Percentiles rank a stretch among this genome's conserved stretches.
phyloP scores from a whole-genome alignment of 2,888 invertebrate genomes.

The Julus scandinavius region DNA sequence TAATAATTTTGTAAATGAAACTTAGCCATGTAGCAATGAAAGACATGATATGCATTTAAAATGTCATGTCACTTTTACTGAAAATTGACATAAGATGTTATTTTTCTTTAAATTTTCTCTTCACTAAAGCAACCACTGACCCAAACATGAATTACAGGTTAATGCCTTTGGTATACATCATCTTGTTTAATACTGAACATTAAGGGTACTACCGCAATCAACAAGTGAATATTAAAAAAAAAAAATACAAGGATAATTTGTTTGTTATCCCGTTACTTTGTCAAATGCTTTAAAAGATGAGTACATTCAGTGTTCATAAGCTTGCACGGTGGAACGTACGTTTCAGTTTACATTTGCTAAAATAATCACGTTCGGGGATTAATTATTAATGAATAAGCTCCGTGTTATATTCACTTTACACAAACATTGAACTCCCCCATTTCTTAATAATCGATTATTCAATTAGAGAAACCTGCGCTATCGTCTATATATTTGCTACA shows the following conservation, averaged over 20 bases:
- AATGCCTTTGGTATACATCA: too few species aligned
- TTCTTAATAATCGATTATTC: constrained; percentile 34
- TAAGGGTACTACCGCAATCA: too few species aligned
- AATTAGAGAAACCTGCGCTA: constrained; percentile 1
- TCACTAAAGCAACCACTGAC: too few species aligned
- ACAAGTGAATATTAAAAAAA: too few species aligned
- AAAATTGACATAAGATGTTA: too few species aligned
- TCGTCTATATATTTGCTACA: neutral
- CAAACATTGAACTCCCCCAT: neutral
- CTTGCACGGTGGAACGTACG: neutral
- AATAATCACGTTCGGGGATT: constrained; percentile 38
- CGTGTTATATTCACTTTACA: neutral
- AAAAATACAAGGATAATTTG: neutral
- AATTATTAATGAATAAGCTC: constrained; percentile 29
- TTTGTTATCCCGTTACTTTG: neutral
- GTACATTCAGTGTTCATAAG: neutral
- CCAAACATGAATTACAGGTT: too few species aligned
- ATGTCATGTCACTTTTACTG: too few species aligned
- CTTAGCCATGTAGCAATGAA: too few species aligned
- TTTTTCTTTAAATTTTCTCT: too few species aligned
- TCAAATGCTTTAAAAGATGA: neutral
- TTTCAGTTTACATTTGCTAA: constrained; percentile 22
- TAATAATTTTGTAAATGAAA: too few species aligned
- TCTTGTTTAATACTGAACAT: too few species aligned
- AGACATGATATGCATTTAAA: too few species aligned